phyloP scores from a whole-genome alignment of 2,888 invertebrate genomes.

The Pyrocoelia pectoralis region DNA sequence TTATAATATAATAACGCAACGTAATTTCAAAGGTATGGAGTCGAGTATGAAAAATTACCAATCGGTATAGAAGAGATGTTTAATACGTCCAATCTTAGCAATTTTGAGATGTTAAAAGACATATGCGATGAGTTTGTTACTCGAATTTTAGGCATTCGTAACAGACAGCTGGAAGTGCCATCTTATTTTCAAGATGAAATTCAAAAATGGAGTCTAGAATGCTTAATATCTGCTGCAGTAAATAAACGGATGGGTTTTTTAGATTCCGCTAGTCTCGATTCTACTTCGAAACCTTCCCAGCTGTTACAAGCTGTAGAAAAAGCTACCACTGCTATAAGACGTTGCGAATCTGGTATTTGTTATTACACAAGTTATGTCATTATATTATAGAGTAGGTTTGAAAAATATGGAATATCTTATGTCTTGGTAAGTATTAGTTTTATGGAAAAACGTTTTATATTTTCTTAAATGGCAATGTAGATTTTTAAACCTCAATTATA shows the following conservation, averaged over 20 bases:
- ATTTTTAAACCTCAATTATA: no score
- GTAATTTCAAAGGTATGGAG: slow-evolving; percentile 58
- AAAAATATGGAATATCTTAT: no score
- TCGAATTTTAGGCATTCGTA: slow-evolving; percentile 65
- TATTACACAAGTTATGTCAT: background rate
- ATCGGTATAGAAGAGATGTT: slow-evolving; percentile 62
- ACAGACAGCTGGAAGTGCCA: slow-evolving; percentile 70
- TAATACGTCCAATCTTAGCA: slow-evolving; percentile 58
- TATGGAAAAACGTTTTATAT: no score
- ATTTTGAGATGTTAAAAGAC: slow-evolving; percentile 52
- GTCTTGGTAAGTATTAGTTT: no score
- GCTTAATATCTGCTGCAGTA: slow-evolving; percentile 65
- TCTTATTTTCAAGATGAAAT: slow-evolving; percentile 66
- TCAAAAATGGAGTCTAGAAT: slow-evolving; percentile 75
- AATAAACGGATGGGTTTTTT: slow-evolving; percentile 72
- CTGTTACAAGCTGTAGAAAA: slow-evolving; percentile 66
- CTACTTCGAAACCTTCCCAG: slow-evolving; percentile 66
- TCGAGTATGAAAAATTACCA: no score
- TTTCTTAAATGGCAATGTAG: no score
- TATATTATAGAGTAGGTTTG: background rate
- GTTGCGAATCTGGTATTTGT: slow-evolving; percentile 64
- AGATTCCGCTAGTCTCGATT: slow-evolving; percentile 61
- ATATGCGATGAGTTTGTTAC: slow-evolving; percentile 58
- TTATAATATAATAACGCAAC: no score
- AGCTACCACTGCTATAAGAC: slow-evolving; percentile 67